A percentile compares a stretch with the other conserved stretches of the same genome.
Evolutionary conservation across 2,797 vertebrate genomes (phyloP).

Genomic region (Cossypha caffra): DNA sequence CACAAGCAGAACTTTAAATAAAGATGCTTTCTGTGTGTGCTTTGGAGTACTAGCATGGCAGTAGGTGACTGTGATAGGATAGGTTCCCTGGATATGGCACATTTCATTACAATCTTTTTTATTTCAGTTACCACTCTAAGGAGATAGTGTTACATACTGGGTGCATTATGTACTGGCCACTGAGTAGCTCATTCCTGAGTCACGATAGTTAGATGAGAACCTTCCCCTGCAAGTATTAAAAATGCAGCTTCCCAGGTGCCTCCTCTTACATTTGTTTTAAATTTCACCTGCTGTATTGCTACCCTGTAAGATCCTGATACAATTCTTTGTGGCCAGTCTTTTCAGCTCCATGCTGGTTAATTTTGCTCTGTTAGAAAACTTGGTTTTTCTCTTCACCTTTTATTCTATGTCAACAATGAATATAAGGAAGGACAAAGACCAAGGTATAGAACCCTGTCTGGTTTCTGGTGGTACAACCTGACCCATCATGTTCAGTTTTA

Average conservation of each 20-base stretch:
- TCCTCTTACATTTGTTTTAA: neutral
- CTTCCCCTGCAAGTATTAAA: neutral
- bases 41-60: neutral
- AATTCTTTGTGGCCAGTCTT: neutral
- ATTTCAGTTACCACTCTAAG: neutral
- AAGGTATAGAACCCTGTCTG: neutral
- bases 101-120: neutral
- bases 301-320: neutral
- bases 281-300: neutral
- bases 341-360: neutral
- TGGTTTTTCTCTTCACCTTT: neutral
- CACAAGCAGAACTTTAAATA: neutral
- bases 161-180: neutral
- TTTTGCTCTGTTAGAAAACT: neutral
- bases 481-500: neutral
- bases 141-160: neutral
- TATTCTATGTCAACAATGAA: neutral
- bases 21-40: neutral
- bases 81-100: neutral
- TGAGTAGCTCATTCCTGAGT: neutral
- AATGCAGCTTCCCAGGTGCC: neutral
- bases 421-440: neutral
- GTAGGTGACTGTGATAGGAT: neutral
- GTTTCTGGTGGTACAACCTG: neutral
- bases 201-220: fast-evolving